Evolutionary conservation across 2,888 invertebrate genomes (phyloP), one percentile per base, ranked within the genome.

Genomic region (Achlya flavicornis): DNA sequence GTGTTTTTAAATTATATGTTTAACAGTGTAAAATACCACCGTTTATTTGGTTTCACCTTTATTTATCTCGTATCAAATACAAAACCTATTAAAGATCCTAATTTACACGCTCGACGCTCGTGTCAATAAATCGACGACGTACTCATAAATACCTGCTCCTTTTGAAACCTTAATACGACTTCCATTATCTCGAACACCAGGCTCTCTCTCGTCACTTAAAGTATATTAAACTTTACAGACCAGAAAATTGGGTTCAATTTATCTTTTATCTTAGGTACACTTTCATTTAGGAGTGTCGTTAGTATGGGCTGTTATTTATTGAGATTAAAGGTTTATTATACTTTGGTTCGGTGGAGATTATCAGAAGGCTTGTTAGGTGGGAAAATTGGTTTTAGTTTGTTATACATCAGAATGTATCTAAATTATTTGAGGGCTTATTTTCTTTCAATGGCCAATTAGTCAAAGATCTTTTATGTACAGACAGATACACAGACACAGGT

Each of bases 161-260:
- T 14, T 43, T 19, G 43, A 60, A 14, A 41, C n/a, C 41, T 60
- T 60, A 60, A 60, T 60, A 60, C 60, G 41, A 43, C 38, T 41
- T 41, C 60, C 26, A 12, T 41, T 60, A 60, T 60, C 60, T 41
- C 7, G 10, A 12, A 26, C 60, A 41, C 41, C 60, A 60, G 41
- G 12, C 19, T 48, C 48, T 48, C 53, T 10, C 19, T 19, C 19
- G 19, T 19, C 53, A 1, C 6, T 53, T 10, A 19, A 4, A 8
- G 35, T 38, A 59, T 33, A 59, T 60, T 19, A 26, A 12, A 43
- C 60, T 41, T 41, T 43, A 60, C 41, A 4, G 14, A 5, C 19
- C 19, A 41, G 43, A 60, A 60, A 60, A 60, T 41, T 60, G 60
- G 60, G 60, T 60, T 41, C 5, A 60, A 2, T 60, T 14, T 41